Evolutionary conservation across 23 tunicate species (phyloP), one percentile per base, ranked within the genome.

Genomic region (Halocynthia roretzi): DNA sequence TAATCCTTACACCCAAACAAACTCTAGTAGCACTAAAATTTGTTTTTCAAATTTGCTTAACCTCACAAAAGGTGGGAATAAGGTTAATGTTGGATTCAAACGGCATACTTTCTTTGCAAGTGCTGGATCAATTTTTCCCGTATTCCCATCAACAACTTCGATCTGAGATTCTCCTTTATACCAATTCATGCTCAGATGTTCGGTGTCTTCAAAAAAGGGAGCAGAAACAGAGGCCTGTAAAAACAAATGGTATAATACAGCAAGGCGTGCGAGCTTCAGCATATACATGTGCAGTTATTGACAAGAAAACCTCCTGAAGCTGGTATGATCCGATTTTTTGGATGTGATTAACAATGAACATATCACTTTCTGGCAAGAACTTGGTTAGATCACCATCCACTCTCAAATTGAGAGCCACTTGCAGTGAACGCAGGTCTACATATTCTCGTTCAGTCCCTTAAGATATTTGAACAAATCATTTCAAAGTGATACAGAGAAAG

Each of bases 91-190:
- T 31, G 44, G 44, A 31, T 31, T 31, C 4, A 31, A 31, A 31
- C 44, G 1, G 44, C 44, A 31, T 31, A 65, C 70, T 15, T 65
- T 20, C 70, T 65, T 5, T 48, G 31, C 6, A 6, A 8, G 70
- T 65, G 10, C 19, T 31, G 44, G n/a, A 10, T 74, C 78, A 7
- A 74, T 54, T 18, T 50, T 21, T 74, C 78, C 78, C 0, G 78
- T 74, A 50, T 74, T 20, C 49, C 62, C 62, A 18, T 74, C 78
- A 8, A 74, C 78, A 12, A 74, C 63, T 74, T 74, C 78, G 18
- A 74, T 17, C 20, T 54, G 10, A 21, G 18, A 9, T 54, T 74
- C 78, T 54, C 78, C 78, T 10, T 19, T 18, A 50, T 62, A 54
- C 78, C 78, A 74, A 54, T 74, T 74, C 22, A 54, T 54, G 31